Evolutionary conservation across 2,797 vertebrate genomes (phyloP).

Genomic region (Clarias pachynema): DNA sequence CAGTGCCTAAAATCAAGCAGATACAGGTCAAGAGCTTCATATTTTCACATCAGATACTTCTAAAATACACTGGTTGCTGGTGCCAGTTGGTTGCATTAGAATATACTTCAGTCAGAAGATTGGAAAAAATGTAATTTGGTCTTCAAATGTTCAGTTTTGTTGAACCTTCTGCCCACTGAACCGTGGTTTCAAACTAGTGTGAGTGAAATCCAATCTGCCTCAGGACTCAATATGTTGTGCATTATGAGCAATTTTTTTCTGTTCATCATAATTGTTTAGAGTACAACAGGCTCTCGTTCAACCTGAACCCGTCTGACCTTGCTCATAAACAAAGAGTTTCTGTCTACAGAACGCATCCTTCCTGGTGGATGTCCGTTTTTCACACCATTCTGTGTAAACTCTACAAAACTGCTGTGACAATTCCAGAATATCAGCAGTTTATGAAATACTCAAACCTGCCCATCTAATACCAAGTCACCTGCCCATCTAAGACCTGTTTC

Average conservation of each 20-base stretch:
- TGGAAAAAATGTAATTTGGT: not conserved
- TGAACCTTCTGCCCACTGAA: not conserved
- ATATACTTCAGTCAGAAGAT: not conserved
- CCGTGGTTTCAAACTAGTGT: not conserved
- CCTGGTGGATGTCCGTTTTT: not conserved
- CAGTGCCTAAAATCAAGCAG: not conserved
- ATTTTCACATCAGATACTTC: not conserved
- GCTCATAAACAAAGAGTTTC: not conserved
- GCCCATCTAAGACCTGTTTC: not conserved
- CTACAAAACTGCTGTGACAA: not conserved
- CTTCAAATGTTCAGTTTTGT: not conserved
- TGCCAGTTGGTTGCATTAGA: not conserved
- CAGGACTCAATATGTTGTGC: not conserved
- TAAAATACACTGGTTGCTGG: not conserved
- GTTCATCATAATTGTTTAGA: not conserved
- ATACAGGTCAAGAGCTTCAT: not conserved
- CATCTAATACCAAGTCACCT: not conserved
- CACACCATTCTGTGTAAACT: not conserved
- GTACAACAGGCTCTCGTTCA: not conserved
- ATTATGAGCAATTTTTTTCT: not conserved
- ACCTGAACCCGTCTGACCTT: not conserved
- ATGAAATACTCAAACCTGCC: not conserved
- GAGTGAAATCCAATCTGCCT: not conserved
- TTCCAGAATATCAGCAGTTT: not conserved
- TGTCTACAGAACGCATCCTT: not conserved